Evolutionary conservation across 2,797 vertebrate species (phyloP), one percentile per base, ranked within the genome.

Genomic region (Serranus cabrilla): DNA sequence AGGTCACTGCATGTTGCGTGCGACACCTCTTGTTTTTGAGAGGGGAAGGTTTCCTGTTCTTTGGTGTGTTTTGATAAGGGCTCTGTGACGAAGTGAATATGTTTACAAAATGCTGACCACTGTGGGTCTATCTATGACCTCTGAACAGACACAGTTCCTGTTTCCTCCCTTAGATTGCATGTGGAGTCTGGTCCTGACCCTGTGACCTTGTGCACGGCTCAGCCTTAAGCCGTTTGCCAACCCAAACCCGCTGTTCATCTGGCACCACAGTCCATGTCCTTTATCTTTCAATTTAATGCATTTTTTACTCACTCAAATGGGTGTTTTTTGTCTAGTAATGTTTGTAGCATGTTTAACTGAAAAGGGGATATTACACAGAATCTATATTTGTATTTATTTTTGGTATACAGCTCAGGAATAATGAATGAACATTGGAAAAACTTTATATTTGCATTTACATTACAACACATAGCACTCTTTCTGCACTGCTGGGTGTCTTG

Each of bases 31-130:
- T 83, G 80, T 89, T 87, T 86, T 88, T 76, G 58, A 67, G 67
- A 77, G 71, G 75, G 78, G 81, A 86, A 64, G 67, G 70, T 74
- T 92, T 90, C 88, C 87, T 83, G 91, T 87, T 73, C 76, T 70
- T 82, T 60, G 23, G 43, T 43, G 70, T 83, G 74, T 90, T 91
- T 82, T 91, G 90, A 90, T 87, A 89, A 90, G 82, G 76, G 60
- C 82, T 86, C 74, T 51, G 66, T 63, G 59, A 64, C 63, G 31
- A 68, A 63, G 79, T 70, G 79, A 82, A 56, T 83, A 74, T 89
- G 88, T 90, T 91, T 88, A 91, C 88, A 89, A 86, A 92, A 81
- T 74, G 89, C 87, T 91, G 89, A 91, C 79, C 88, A 80, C 82
- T 85, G 68, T 74, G 77, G 83, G 76, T 82, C 67, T 67, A 34